Evolutionary conservation across 2,888 invertebrate species (phyloP).

Genomic region (Chydorus sphaericus): DNA sequence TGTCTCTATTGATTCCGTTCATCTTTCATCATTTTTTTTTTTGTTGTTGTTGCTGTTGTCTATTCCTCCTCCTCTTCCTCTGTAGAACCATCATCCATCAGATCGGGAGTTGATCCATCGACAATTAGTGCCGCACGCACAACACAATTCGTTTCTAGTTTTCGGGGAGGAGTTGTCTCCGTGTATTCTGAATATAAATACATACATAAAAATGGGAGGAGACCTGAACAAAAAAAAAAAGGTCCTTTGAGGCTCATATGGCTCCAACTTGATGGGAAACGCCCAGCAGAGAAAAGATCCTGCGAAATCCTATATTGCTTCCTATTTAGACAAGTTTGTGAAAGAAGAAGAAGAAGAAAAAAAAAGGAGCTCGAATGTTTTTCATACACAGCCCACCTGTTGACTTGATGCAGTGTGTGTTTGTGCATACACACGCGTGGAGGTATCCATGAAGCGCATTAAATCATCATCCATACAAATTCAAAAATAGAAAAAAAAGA

Average conservation of each 20-base stretch:
- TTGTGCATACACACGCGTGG: neutral
- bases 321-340: neutral
- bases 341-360: neutral
- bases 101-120: neutral
- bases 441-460: neutral
- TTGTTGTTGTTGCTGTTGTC: neutral
- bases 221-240: neutral
- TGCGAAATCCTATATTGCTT: neutral
- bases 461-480: neutral
- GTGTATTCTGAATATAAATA: too few relatives aligned
- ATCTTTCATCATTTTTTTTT: neutral
- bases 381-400: neutral
- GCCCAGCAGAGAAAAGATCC: neutral
- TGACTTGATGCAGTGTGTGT: neutral
- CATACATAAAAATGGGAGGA: neutral
- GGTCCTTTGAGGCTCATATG: neutral
- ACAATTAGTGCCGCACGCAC: neutral
- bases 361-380: neutral
- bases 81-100: neutral
- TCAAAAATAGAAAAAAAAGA: neutral
- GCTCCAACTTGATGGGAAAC: too few relatives aligned
- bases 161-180: too few relatives aligned
- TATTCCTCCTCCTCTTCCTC: neutral
- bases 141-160: too few relatives aligned
- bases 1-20: neutral